Base-by-base conservation (phyloP, 1,140 invertebrate genomes). In the Trypoxylus dichotomus region DNA sequence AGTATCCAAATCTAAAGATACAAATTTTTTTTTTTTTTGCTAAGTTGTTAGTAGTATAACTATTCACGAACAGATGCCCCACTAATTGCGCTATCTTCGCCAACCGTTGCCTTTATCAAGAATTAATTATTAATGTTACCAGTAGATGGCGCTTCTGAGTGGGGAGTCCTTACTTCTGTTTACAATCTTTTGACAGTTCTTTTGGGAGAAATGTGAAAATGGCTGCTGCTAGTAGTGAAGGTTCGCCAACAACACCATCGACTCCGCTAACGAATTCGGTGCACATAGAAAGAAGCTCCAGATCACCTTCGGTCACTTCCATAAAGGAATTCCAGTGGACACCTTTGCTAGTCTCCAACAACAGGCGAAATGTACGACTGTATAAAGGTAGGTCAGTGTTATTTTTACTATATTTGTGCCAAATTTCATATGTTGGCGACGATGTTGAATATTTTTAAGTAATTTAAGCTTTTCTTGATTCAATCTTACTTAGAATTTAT, bases 301-400 rank as follows among this genome's bases (percentile, higher is more conserved):
- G 88, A 78, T 89, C 88, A 47, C 87, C 88, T 19, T 89, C 89
- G 27, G 83, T 84, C 77, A 88, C 89, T 74, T 90, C 89, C 2
- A 85, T 89, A 29, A 84, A 85, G 76, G 88, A 90, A 74, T 89
- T 89, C 78, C 88, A 88, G 77, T 90, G 89, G 89, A 87, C 88
- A 5, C 85, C 87, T 79, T 81, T 90, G 41, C 84, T 90, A 24
- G 86, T 90, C 10, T 89, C 89, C 3, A 84, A 86, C 84, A 85
- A 78, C 86, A 86, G 81, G 80, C 87, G 81, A 81, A 41, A 25
- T 3, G 42, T 54, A 24, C 25, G 41, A 47, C 27, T 21, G n/a
- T 54, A 47, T 77, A 79, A 76, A 79, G 76, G 77, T 79, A 80
- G 27, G 42, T 60, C 43, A 37, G 24, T 76, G 41, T 37, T 37